Evolutionary conservation across 2,888 invertebrate species (phyloP), one percentile per base, ranked within the genome.

Genomic region (Chloroclystis v-ata): DNA sequence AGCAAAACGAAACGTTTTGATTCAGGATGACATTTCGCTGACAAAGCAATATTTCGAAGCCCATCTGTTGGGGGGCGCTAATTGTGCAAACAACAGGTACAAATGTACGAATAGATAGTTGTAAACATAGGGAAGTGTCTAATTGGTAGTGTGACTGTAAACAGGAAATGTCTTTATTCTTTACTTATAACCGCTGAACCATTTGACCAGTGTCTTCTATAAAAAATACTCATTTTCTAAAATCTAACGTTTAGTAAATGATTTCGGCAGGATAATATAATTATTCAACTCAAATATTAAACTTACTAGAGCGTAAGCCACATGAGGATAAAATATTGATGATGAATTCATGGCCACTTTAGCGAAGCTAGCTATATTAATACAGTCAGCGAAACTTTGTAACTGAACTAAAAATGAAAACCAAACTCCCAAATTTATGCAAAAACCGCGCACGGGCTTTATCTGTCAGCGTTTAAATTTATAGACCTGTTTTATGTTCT

Each of bases 81-180:
- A 75, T 74, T 75, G 72, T 59, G 58, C 63, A 69, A 75, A 74
- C 67, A 72, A 47, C 40, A 47, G 49, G 59, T 52, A 12, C 39
- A 35, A 48, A 45, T 49, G 20, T 20, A 20, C 3, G 20, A 20
- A n/a, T n/a, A 48, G 52, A 52, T 64, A 61, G 64, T 65, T 60
- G 45, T 57, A 44, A 46, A 33, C 38, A 25, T 30, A 53, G 30
- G 37, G 35, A 26, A 32, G 41, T 32, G 33, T 53, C 16, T 16
- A 54, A 57, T 51, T 49, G 40, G 40, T 41, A 35, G 20, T 25
- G 35, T 33, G 10, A 8, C 28, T 28, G 9, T 5, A 24, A 20
- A 20, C 20, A 13, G 20, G 13, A 11, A 4, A 11, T 2, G 4
- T 9, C 4, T 32, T 13, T n/a, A 14, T 16, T n/a, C 9, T 2